A percentile compares a stretch with the other conserved stretches of the same genome.
Evolutionary conservation across 2,797 vertebrate species (phyloP).

Genomic region (Aythya fuligula): DNA sequence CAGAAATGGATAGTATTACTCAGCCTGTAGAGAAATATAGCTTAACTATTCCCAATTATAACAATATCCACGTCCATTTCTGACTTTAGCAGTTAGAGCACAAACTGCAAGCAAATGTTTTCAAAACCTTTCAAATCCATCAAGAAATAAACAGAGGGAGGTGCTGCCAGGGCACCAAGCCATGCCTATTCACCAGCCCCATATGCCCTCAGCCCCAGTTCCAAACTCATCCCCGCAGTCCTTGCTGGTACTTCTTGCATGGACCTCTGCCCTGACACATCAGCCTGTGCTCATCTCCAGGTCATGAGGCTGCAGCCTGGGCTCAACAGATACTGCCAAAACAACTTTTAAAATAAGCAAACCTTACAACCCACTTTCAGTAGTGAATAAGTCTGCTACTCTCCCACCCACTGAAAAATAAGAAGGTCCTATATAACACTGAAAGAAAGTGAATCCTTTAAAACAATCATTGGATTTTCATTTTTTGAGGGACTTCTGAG

Average conservation of each 20-base stretch:
- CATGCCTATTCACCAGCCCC: no score
- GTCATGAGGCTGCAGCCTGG: not conserved
- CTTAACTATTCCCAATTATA: not conserved
- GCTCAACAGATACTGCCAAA: not conserved
- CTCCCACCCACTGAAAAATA: no score
- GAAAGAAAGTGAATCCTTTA: not conserved
- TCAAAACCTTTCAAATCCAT: not conserved
- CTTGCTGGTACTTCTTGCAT: accelerated
- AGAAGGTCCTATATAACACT: not conserved
- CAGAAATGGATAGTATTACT: not conserved
- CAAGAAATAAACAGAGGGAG: not conserved
- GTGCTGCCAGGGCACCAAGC: not conserved
- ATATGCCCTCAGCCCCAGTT: no score
- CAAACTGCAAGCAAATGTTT: not conserved
- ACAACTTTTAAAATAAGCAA: not conserved
- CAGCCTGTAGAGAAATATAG: not conserved
- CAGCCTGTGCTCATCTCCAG: not conserved
- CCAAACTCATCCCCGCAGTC: not conserved
- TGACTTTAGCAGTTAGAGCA: not conserved
- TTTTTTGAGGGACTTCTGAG: not conserved
- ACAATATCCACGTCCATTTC: not conserved
- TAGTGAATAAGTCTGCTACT: not conserved
- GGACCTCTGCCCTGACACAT: not conserved
- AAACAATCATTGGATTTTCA: not conserved
- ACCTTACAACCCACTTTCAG: not conserved